Evolutionary conservation across 1,140 invertebrate genomes (phyloP), one percentile per base, ranked within the genome.

Genomic region (Bombus affinis): DNA sequence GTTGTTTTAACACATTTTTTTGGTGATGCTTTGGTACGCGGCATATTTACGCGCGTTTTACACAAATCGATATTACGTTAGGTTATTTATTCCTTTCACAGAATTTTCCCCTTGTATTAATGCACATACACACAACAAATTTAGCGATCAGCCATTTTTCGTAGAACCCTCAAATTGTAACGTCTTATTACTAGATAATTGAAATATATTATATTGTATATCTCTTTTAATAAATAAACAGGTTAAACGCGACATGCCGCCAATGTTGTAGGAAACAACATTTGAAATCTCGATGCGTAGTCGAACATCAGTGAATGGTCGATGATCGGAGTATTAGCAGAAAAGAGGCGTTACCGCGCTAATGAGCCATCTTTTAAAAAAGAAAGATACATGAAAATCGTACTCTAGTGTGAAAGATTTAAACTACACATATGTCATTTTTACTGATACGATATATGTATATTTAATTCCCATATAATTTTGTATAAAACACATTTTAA

Each of bases 1-100:
- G 90, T 78, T 25, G 94, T 93, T 91, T 96, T 96, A 65, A 96
- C 95, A 90, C 95, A 95, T 93, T 96, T 96, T 92, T 96, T 96
- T 12, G 96, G 96, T 13, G 95, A 95, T 74, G 94, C 94, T 92
- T 96, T 96, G 42, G 96, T 94, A 53, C 96, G 95, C 85, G 96
- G 95, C 96, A 96, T 96, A 86, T 92, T 94, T 71, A 62, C 59
- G 35, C 68, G 78, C 66, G 68, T 71, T 75, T 59, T 47, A 65
- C 15, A 82, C 42, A 47, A 70, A 70, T 73, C 66, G 53, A 25
- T 79, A 78, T 70, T 70, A 85, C 85, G 71, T 66, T 78, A 84
- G 82, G 74, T 90, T 91, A 90, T 84, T 79, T 82, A 77, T 72
- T 72, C 68, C 35, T 72, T 39, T 76, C 42, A 39, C 72, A 86